Conservation (phyloP, 2,113 vertebrate species). For the Syngnathus typhle region DNA sequence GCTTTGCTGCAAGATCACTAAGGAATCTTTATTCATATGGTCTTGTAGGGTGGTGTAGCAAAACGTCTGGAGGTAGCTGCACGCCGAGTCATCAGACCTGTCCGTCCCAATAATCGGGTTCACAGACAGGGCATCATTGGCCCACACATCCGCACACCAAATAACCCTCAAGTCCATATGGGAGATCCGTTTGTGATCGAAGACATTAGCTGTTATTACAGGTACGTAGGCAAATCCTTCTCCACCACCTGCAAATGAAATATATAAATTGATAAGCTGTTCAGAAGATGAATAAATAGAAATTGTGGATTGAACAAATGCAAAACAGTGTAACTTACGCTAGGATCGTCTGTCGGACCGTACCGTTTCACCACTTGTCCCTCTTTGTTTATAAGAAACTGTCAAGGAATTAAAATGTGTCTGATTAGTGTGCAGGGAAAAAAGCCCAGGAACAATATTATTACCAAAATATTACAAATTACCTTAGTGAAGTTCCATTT, state of each 20-base stretch:
- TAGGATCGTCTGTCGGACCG: slow-evolving; percentile 85
- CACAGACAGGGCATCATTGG: slow-evolving; percentile 80
- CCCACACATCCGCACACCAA: slow-evolving; percentile 55
- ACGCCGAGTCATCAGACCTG: slow-evolving; percentile 78
- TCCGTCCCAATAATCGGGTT: slow-evolving; percentile 75
- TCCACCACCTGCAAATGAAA: slow-evolving; percentile 75
- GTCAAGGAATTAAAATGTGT: neutral
- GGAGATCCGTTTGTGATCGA: slow-evolving; percentile 1
- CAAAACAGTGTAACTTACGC: slow-evolving; percentile 66
- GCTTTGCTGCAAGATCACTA: neutral
- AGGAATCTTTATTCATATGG: slow-evolving; percentile 27
- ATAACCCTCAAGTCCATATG: slow-evolving; percentile 25
- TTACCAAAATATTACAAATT: slow-evolving; percentile 19
- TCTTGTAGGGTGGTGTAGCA: slow-evolving; percentile 12
- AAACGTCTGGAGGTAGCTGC: slow-evolving; percentile 67
- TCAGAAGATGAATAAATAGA: neutral
- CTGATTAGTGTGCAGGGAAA: neutral
- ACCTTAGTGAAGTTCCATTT: slow-evolving; percentile 99
- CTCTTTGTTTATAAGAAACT: slow-evolving; percentile 90
- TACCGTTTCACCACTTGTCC: slow-evolving; percentile 89
- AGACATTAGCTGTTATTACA: slow-evolving; percentile 61
- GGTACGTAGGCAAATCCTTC: slow-evolving; percentile 81
- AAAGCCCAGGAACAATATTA: no score
- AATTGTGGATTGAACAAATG: neutral
- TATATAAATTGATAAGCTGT: neutral